A percentile compares a stretch with the other conserved stretches of the same genome.
Conservation (phyloP, 2,797 vertebrate genomes). For the Eremophila alpestris region DNA sequence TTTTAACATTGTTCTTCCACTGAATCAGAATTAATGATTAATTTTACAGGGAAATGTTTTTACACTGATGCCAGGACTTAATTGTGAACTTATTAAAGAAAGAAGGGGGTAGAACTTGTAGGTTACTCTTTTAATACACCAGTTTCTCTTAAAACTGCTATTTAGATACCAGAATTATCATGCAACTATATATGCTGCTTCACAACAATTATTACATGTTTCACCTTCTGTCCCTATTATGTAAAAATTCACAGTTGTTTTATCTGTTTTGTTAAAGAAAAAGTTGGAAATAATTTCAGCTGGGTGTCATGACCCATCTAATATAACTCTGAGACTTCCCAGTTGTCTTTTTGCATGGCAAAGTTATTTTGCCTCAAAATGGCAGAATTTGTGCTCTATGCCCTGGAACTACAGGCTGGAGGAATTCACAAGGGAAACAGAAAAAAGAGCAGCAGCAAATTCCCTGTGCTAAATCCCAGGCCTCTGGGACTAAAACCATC, state of each 20-base stretch:
- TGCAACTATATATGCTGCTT: not conserved
- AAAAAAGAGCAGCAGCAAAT: not conserved
- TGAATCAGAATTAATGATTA: not conserved
- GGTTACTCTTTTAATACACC: not conserved
- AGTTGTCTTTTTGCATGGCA: not conserved
- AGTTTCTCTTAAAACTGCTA: not conserved
- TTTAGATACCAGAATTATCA: not conserved
- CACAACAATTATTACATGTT: not conserved
- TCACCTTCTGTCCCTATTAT: not conserved
- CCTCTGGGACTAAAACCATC: not conserved
- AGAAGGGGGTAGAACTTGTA: not conserved
- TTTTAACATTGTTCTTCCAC: not conserved
- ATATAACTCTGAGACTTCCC: not conserved
- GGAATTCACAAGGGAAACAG: not conserved
- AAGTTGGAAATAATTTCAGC: not conserved
- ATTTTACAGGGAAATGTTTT: not conserved
- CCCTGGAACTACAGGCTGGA: not conserved
- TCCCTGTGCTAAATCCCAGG: not conserved
- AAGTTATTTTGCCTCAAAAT: not conserved
- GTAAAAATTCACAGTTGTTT: not conserved
- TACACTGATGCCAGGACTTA: not conserved
- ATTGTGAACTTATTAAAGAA: not conserved
- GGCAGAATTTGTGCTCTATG: not conserved
- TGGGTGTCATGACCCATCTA: not conserved
- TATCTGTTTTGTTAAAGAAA: not conserved